These are phyloP conservation scores for Abrostola tripartita DNA, from an alignment of 2,888 invertebrate genomes.

Conservation along the genomic window DNA sequence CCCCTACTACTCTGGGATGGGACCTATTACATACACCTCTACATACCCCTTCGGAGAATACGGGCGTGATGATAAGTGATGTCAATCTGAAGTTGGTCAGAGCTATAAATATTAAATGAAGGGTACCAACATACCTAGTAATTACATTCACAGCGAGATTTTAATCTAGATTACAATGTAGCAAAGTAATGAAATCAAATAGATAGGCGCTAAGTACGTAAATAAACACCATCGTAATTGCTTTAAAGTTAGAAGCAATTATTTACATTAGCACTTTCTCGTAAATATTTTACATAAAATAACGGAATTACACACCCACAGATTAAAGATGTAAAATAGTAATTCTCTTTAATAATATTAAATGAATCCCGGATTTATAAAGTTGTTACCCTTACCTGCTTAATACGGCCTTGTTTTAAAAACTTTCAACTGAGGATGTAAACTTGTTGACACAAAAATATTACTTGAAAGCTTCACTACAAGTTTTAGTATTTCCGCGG, in stretches of 20 bases:
- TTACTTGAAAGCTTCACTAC: slow-evolving; percentile 37
- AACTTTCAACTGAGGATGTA: slow-evolving; percentile 68
- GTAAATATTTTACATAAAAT: slow-evolving; percentile 20
- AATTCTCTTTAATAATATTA: neutral
- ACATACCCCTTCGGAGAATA: no score
- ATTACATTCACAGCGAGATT: slow-evolving; percentile 2
- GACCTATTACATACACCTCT: no score
- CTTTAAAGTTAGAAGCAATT: slow-evolving; percentile 13
- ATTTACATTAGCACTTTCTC: slow-evolving; percentile 38
- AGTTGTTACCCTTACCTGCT: slow-evolving; percentile 69
- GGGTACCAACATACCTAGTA: slow-evolving; percentile 11
- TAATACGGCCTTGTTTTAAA: slow-evolving; percentile 69
- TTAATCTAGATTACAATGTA: slow-evolving; percentile 13
- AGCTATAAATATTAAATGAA: no score
- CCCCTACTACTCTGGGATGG: no score
- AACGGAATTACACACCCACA: slow-evolving; percentile 22
- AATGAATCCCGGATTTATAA: slow-evolving; percentile 28
- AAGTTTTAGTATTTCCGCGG: neutral
- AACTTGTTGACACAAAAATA: slow-evolving; percentile 67
- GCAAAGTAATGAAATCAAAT: slow-evolving; percentile 8
- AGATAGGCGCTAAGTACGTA: slow-evolving; percentile 12
- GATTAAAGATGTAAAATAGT: slow-evolving; percentile 6
- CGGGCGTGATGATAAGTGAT: no score
- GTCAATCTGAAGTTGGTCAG: no score
- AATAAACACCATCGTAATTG: slow-evolving; percentile 18